Percentiles rank a stretch among this genome's conserved stretches.
Evolutionary conservation across 92 coral and sea anemone species (phyloP).

Genomic region (Heliopora coerulea): DNA sequence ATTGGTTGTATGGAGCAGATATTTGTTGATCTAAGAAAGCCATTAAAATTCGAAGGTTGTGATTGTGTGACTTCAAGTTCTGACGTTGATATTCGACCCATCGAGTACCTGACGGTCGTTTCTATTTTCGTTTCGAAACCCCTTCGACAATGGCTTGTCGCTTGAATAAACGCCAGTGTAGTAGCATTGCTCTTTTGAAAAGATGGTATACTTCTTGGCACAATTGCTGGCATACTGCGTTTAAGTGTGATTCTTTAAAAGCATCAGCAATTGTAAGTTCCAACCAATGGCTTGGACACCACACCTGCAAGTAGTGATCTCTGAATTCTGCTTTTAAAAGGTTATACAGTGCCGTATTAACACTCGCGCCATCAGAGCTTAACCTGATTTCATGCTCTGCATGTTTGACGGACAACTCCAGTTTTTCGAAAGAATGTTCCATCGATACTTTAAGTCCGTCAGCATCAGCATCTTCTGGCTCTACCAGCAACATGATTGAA

Average conservation of each 20-base stretch:
- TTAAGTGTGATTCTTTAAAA: not conserved
- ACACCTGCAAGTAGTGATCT: slow-evolving; percentile 5
- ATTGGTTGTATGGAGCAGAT: too few relatives aligned
- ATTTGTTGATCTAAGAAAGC: too few relatives aligned
- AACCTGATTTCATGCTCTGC: not conserved
- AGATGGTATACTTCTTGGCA: not conserved
- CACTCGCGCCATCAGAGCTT: slow-evolving; percentile 12
- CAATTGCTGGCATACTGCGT: not conserved
- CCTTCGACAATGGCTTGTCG: too few relatives aligned
- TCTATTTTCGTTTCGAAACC: too few relatives aligned
- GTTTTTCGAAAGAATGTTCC: not conserved
- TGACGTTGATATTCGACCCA: too few relatives aligned
- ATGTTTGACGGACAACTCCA: not conserved
- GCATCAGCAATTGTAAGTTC: slow-evolving; percentile 24
- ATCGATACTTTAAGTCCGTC: slow-evolving; percentile 12
- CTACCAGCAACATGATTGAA: slow-evolving; percentile 8
- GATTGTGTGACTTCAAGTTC: too few relatives aligned
- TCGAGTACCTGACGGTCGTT: too few relatives aligned
- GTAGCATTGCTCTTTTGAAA: slow-evolving; percentile 11
- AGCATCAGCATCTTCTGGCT: slow-evolving; percentile 1
- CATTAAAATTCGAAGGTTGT: too few relatives aligned
- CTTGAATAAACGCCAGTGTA: slow-evolving; percentile 17
- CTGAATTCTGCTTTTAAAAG: slow-evolving; percentile 16
- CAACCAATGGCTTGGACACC: not conserved
- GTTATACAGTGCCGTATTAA: slow-evolving; percentile 16